phyloP scores from a whole-genome alignment of 35 echinoderm and acorn worm genomes.

The Stichopus chloronotus region DNA sequence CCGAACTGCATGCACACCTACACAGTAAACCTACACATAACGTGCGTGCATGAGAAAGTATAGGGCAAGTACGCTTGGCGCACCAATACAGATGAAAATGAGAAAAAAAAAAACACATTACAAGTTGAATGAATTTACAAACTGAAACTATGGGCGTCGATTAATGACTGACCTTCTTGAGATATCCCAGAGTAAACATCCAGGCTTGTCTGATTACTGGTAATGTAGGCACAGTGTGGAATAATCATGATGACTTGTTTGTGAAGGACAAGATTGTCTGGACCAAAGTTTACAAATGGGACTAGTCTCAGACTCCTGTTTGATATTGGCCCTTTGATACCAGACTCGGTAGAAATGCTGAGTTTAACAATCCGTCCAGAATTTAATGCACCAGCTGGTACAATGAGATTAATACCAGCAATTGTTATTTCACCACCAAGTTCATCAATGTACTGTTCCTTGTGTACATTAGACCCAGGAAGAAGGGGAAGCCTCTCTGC shows the following conservation, averaged over 20 bases:
- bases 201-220: too few species aligned
- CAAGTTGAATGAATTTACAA: too few species aligned
- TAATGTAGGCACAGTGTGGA: not conserved
- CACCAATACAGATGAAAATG: too few species aligned
- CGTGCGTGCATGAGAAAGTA: too few species aligned
- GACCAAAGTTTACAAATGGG: not conserved
- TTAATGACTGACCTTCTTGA: too few species aligned
- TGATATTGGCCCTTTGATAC: not conserved
- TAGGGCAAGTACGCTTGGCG: too few species aligned
- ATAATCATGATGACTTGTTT: not conserved
- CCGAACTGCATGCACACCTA: too few species aligned
- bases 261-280: not conserved
- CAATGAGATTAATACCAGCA: not conserved
- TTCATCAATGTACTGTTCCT: constrained; percentile 13
- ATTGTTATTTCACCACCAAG: not conserved
- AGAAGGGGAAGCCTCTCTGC: too few species aligned
- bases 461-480: not conserved
- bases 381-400: not conserved
- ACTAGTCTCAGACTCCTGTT: not conserved
- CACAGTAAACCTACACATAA: too few species aligned
- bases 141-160: too few species aligned
- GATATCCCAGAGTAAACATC: too few species aligned
- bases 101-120: too few species aligned
- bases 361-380: not conserved
- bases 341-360: not conserved